Evolutionary conservation across 2,113 vertebrate genomes (phyloP).

Genomic region (Hystrix brachyura): DNA sequence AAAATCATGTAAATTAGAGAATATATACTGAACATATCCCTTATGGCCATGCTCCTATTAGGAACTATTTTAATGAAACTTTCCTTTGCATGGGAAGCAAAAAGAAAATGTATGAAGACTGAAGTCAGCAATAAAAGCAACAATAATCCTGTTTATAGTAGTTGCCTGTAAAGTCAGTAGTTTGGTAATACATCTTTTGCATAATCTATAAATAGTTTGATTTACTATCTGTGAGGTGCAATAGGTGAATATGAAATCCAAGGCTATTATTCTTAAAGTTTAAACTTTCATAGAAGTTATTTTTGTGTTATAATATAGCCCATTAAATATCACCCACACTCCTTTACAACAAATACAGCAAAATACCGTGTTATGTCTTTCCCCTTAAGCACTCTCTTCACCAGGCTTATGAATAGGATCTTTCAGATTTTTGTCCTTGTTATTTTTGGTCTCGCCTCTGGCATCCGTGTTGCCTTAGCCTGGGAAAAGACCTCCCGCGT

Average conservation of each 20-base stretch:
- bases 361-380: neutral
- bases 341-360: neutral
- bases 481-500: slow-evolving; percentile 70
- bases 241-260: slow-evolving; percentile 45
- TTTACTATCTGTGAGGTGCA: slow-evolving; percentile 56
- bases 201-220: slow-evolving; percentile 70
- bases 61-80: slow-evolving; percentile 24
- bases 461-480: slow-evolving; percentile 76
- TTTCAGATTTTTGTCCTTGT: slow-evolving; percentile 12
- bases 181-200: slow-evolving; percentile 37
- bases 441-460: slow-evolving; percentile 68
- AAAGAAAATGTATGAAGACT: neutral
- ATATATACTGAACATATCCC: neutral
- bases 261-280: slow-evolving; percentile 7
- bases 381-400: neutral
- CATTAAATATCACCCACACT: neutral
- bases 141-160: neutral
- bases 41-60: neutral
- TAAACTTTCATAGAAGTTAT: slow-evolving; percentile 46
- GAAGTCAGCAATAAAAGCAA: slow-evolving; percentile 37
- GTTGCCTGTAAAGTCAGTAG: slow-evolving; percentile 21
- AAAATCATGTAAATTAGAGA: slow-evolving; percentile 26
- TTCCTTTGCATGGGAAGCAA: neutral
- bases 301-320: neutral
- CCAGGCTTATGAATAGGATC: neutral